phyloP scores from a whole-genome alignment of 1,140 invertebrate genomes.

The Drosophila nigrodunni region DNA sequence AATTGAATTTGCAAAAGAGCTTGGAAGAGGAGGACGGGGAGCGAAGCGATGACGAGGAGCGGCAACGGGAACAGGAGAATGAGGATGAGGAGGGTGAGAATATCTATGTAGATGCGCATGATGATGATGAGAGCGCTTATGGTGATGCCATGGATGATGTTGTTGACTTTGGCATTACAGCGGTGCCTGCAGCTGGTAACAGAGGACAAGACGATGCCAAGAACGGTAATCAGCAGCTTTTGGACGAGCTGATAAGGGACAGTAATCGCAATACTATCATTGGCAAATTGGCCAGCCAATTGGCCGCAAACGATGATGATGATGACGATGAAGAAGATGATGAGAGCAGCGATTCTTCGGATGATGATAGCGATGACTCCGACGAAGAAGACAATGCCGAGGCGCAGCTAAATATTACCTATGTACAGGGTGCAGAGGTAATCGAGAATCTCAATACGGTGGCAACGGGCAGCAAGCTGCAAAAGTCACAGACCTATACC shows the following conservation, averaged over 20 bases:
- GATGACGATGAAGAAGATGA: constrained; percentile 70
- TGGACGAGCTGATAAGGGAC: constrained; percentile 76
- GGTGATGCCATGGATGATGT: constrained; percentile 75
- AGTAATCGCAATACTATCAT: constrained; percentile 81
- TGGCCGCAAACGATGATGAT: constrained; percentile 63
- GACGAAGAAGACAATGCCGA: constrained; percentile 74
- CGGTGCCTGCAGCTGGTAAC: constrained; percentile 23
- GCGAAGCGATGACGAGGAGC: constrained; percentile 19
- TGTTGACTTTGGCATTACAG: constrained; percentile 66
- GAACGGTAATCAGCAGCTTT: constrained; percentile 76
- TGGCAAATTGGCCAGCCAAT: constrained; percentile 66
- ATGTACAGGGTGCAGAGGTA: constrained; percentile 79
- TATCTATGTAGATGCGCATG: constrained; percentile 65
- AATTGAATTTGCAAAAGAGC: constrained; percentile 84
- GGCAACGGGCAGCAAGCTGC: constrained; percentile 57
- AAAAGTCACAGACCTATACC: constrained; percentile 80
- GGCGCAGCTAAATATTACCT: constrained; percentile 61
- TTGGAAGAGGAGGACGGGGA: constrained; percentile 69
- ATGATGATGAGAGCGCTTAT: constrained; percentile 71
- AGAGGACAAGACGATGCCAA: constrained; percentile 59
- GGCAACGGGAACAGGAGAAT: constrained; percentile 26
- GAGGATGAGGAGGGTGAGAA: constrained; percentile 47
- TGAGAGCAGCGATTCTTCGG: constrained; percentile 73
- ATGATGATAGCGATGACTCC: constrained; percentile 71
- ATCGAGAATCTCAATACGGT: constrained; percentile 82